Evolutionary conservation across 2,888 invertebrate genomes (phyloP).

Genomic region (Eucera pruinosa): DNA sequence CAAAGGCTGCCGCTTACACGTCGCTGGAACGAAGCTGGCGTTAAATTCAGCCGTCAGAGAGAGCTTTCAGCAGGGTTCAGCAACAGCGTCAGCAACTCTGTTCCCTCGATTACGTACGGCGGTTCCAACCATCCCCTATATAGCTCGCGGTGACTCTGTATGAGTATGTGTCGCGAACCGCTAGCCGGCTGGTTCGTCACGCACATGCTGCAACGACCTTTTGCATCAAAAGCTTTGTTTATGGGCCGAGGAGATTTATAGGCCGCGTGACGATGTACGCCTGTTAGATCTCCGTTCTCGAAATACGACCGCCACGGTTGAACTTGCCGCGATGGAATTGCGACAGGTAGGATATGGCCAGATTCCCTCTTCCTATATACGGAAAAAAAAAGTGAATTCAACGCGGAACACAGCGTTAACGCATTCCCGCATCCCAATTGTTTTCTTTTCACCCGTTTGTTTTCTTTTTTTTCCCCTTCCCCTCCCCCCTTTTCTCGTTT

Average conservation of each 20-base stretch:
- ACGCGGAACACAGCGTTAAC: too few species aligned
- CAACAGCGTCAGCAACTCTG: conserved; percentile 62
- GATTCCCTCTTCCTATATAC: too few species aligned
- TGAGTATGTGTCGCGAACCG: conserved; percentile 43
- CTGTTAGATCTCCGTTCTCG: conserved; percentile 70
- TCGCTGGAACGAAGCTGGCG: conserved; percentile 72
- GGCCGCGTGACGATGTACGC: conserved; percentile 74
- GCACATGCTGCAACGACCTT: conserved; percentile 82
- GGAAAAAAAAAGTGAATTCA: too few species aligned
- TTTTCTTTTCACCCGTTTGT: too few species aligned
- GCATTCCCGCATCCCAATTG: too few species aligned
- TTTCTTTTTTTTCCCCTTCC: too few species aligned
- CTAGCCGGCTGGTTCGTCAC: conserved; percentile 76
- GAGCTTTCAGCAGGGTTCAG: conserved; percentile 67
- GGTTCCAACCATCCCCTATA: conserved; percentile 29
- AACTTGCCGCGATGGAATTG: background rate
- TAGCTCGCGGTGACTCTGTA: conserved; percentile 22
- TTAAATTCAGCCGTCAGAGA: conserved; percentile 77
- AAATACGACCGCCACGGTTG: conserved; percentile 33
- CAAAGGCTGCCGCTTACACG: conserved; percentile 55
- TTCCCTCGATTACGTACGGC: conserved; percentile 44
- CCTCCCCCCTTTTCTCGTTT: too few species aligned
- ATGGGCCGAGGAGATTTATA: conserved; percentile 80
- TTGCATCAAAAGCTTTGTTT: conserved; percentile 83
- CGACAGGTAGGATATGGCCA: conserved; percentile 63